These are phyloP conservation scores for Acanthopleura granulata DNA, from an alignment of 2,888 invertebrate species.

Conservation along the genomic window DNA sequence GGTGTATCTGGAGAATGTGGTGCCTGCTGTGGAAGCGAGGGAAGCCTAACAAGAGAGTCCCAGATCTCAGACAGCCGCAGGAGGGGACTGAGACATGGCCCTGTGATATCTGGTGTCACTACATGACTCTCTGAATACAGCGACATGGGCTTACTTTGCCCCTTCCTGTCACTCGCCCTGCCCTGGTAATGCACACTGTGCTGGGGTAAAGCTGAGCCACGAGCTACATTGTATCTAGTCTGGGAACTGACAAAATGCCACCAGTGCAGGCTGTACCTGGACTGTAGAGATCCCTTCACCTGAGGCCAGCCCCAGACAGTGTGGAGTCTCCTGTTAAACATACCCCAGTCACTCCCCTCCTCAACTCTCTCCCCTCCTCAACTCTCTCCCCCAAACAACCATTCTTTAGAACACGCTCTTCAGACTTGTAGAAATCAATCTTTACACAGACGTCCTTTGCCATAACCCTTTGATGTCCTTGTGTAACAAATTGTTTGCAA, in stretches of 20 bases:
- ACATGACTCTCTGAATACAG: neutral
- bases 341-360: neutral
- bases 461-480: slow-evolving; percentile 4
- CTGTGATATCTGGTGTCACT: neutral
- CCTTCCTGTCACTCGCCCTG: neutral
- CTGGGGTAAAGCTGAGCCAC: neutral
- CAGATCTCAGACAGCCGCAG: too few species aligned
- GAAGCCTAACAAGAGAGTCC: too few species aligned
- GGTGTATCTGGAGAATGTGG: too few species aligned
- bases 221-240: slow-evolving; percentile 3
- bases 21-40: too few species aligned
- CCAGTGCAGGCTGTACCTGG: neutral
- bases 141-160: neutral
- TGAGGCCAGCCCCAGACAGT: neutral
- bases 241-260: slow-evolving; percentile 12
- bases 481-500: neutral
- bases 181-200: neutral
- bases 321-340: slow-evolving; percentile 10
- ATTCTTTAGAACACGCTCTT: neutral
- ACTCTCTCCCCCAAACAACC: neutral
- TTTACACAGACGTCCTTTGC: neutral
- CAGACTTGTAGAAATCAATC: neutral
- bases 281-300: too few species aligned
- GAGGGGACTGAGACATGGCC: too few species aligned
- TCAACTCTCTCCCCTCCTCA: too few species aligned